Conservation (phyloP, 2,888 invertebrate genomes). For the Plebejus anna region DNA sequence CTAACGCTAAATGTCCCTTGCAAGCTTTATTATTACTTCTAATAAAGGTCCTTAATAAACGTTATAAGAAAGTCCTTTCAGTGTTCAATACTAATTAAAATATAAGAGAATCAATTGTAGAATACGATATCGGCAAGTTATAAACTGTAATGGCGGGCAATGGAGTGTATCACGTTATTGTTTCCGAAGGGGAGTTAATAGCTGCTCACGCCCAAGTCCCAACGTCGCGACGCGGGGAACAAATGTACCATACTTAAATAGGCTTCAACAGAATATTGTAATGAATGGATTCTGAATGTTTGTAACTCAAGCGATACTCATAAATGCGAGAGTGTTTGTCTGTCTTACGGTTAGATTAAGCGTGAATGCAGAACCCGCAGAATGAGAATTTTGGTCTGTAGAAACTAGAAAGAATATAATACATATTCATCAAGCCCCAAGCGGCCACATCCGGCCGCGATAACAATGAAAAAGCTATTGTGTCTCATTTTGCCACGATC, state of each 20-base stretch:
- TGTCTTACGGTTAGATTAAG: too few species aligned
- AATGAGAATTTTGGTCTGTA: too few species aligned
- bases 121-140: not conserved
- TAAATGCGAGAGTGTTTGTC: not conserved
- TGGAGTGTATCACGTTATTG: conserved; percentile 43
- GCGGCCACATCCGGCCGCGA: too few species aligned
- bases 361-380: too few species aligned
- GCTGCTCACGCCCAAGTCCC: conserved; percentile 50
- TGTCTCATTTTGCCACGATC: too few species aligned
- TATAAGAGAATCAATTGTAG: not conserved
- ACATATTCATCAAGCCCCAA: too few species aligned
- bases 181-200: conserved; percentile 49
- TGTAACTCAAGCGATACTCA: not conserved
- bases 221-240: not conserved
- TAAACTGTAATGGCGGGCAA: conserved; percentile 26
- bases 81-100: not conserved
- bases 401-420: too few species aligned
- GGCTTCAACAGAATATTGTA: not conserved
- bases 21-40: not conserved
- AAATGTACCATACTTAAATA: conserved; percentile 16
- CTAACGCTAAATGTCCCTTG: too few species aligned
- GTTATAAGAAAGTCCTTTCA: not conserved
- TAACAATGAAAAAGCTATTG: too few species aligned
- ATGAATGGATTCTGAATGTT: not conserved
- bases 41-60: not conserved